Conservation (phyloP, 2,113 vertebrate species). For the Rhinolophus sinicus region DNA sequence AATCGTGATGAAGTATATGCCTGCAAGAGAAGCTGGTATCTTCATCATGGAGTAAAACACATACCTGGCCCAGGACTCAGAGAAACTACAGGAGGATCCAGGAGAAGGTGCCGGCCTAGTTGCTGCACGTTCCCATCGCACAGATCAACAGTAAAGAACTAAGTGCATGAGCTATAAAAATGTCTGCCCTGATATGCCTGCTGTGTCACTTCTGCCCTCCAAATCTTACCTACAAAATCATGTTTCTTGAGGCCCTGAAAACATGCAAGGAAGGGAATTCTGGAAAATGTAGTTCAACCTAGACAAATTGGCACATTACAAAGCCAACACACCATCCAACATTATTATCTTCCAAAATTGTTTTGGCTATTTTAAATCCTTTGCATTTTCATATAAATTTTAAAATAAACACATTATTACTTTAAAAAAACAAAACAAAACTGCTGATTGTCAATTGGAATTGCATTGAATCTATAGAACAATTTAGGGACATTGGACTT, state of each 20-base stretch:
- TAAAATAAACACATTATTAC: too few species aligned
- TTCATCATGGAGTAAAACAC: background rate
- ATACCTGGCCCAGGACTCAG: background rate
- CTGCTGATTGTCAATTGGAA: too few species aligned
- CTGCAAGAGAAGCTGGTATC: background rate
- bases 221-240: background rate
- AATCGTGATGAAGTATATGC: background rate
- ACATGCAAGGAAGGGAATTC: background rate
- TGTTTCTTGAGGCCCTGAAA: background rate
- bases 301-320: background rate
- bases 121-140: background rate
- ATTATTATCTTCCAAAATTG: too few species aligned
- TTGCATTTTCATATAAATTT: too few species aligned
- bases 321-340: background rate
- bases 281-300: background rate
- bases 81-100: background rate
- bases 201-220: background rate
- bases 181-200: background rate
- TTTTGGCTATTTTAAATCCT: too few species aligned
- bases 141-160: background rate
- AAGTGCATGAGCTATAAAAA: background rate
- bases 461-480: too few species aligned
- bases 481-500: too few species aligned
- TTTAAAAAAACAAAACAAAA: too few species aligned
- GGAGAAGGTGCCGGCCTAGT: background rate